phyloP scores from a whole-genome alignment of 2,888 invertebrate genomes.

The Xylocampa areola region DNA sequence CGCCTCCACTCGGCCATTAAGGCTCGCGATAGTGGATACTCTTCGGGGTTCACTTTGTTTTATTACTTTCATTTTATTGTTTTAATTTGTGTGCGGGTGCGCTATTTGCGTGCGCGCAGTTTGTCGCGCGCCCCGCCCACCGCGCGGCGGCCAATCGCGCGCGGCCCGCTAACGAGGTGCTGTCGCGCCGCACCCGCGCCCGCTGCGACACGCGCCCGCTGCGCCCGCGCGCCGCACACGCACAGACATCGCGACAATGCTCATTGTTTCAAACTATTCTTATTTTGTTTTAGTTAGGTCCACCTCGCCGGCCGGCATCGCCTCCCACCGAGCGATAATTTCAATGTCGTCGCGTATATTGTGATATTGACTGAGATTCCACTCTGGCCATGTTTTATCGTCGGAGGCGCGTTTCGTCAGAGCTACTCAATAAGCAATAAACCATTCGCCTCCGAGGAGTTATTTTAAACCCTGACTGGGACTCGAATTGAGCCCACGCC shows the following conservation, averaged over 20 bases:
- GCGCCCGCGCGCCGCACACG: slow-evolving; percentile 63
- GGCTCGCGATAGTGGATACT: slow-evolving; percentile 84
- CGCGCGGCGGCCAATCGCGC: slow-evolving; percentile 81
- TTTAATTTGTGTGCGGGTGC: slow-evolving; percentile 89
- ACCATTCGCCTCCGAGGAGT: slow-evolving; percentile 88
- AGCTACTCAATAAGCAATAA: slow-evolving; percentile 89
- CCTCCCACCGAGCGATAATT: slow-evolving; percentile 89
- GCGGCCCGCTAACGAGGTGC: slow-evolving; percentile 74
- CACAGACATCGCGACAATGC: slow-evolving; percentile 82
- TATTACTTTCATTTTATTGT: slow-evolving; percentile 89
- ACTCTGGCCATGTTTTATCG: slow-evolving; percentile 84
- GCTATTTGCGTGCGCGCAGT: slow-evolving; percentile 89
- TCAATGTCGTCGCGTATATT: slow-evolving; percentile 86
- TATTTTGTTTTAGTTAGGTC: slow-evolving; percentile 83
- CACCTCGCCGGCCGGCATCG: slow-evolving; percentile 71
- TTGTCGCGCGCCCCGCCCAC: slow-evolving; percentile 84
- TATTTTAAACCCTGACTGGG: slow-evolving; percentile 84
- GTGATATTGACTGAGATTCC: slow-evolving; percentile 88
- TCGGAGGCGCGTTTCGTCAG: slow-evolving; percentile 86
- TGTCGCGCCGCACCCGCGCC: slow-evolving; percentile 71
- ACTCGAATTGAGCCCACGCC: slow-evolving; percentile 82
- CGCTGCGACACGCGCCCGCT: slow-evolving; percentile 68
- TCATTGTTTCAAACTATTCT: slow-evolving; percentile 87
- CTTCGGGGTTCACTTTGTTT: slow-evolving; percentile 86
- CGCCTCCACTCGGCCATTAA: slow-evolving; percentile 87